Conservation (phyloP, 2,888 invertebrate species). For the Yponomeuta evonymella region DNA sequence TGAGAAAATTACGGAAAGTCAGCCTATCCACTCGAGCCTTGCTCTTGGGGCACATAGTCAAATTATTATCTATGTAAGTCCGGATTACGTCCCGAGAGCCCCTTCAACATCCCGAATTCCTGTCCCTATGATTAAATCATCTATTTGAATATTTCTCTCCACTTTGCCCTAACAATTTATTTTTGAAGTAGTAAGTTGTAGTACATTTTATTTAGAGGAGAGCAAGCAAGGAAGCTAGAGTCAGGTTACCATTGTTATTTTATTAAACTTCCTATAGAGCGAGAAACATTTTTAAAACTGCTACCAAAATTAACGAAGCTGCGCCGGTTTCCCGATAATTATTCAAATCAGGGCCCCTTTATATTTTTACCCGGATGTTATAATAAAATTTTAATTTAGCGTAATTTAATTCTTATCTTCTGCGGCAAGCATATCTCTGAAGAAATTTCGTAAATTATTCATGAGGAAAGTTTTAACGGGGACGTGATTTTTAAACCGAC, state of each 20-base stretch:
- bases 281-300: not conserved
- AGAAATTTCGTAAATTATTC: conserved; percentile 74
- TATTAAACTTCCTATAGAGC: not conserved
- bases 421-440: conserved; percentile 67
- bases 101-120: conserved; percentile 30
- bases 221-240: not conserved
- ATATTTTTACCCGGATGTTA: conserved; percentile 62
- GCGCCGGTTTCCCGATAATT: conserved; percentile 47
- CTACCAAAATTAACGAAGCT: conserved; percentile 10
- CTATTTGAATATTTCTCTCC: not conserved
- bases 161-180: not conserved
- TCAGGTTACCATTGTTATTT: not conserved
- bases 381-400: conserved; percentile 67
- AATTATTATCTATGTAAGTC: conserved; percentile 59
- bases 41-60: conserved; percentile 57
- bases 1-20: conserved; percentile 69
- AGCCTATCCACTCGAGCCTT: conserved; percentile 61
- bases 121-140: conserved; percentile 8
- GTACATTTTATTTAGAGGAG: not conserved
- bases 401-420: conserved; percentile 72
- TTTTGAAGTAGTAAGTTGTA: not conserved
- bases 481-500: conserved; percentile 73
- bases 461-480: conserved; percentile 72
- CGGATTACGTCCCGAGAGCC: conserved; percentile 31
- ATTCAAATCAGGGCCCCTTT: conserved; percentile 59